phyloP scores from a whole-genome alignment of 1,140 invertebrate species.

The Cephus cinctus region DNA sequence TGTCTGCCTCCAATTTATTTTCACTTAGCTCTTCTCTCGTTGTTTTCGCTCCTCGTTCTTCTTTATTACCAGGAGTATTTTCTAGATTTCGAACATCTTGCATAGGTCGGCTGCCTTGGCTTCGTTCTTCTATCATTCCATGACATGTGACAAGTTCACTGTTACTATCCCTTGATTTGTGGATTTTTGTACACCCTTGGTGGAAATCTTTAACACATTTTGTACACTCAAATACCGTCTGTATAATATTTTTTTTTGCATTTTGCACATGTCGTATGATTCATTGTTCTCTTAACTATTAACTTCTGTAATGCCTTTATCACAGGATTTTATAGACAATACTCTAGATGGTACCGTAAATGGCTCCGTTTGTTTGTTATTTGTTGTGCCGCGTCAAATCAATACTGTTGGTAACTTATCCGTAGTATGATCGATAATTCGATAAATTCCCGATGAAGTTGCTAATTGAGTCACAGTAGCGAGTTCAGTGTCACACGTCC shows the following conservation, averaged over 20 bases:
- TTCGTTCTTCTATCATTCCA: neutral
- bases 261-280: neutral
- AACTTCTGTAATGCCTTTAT: neutral
- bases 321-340: no score
- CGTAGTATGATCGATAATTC: no score
- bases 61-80: no score
- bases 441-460: no score
- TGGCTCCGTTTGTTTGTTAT: no score
- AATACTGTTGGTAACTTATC: no score
- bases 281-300: neutral
- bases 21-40: conserved; percentile 3
- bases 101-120: no score
- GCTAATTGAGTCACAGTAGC: no score
- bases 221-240: neutral
- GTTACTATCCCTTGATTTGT: conserved; percentile 3
- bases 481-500: no score
- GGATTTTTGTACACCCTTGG: conserved; percentile 1
- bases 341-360: no score
- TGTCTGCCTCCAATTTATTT: conserved; percentile 12
- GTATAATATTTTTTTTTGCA: conserved; percentile 7
- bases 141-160: conserved; percentile 4
- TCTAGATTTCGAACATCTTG: no score
- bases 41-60: conserved; percentile 10
- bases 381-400: no score
- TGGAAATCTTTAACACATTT: conserved; percentile 7